These are phyloP conservation scores for Podarcis lilfordi DNA, from an alignment of 2,797 vertebrate species.

Conservation along the genomic window DNA sequence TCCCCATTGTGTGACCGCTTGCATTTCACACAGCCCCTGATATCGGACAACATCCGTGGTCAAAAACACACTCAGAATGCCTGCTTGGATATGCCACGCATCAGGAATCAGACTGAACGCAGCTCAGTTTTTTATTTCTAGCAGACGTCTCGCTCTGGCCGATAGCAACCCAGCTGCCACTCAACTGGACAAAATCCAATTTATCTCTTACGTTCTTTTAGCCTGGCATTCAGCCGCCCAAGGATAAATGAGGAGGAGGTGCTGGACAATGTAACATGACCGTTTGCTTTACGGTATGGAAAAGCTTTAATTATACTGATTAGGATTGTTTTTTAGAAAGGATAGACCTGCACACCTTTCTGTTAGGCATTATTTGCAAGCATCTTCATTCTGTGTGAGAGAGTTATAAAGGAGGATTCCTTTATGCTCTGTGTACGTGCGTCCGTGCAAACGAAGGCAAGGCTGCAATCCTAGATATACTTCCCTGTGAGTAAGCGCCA, in stretches of 20 bases:
- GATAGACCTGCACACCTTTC: neutral
- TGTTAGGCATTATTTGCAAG: neutral
- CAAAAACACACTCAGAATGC: neutral
- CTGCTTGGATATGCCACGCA: neutral
- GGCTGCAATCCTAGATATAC: neutral
- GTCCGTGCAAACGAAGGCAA: neutral
- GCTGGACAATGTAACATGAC: neutral
- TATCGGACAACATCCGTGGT: too few relatives aligned
- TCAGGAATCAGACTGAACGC: neutral
- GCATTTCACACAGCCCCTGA: neutral
- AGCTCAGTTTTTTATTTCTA: constrained; percentile 5
- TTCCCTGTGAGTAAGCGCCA: neutral
- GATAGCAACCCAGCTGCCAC: neutral
- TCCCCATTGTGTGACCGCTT: neutral
- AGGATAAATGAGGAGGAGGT: neutral
- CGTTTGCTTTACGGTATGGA: neutral
- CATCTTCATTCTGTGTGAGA: neutral
- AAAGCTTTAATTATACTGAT: neutral
- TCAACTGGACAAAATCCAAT: constrained; percentile 29
- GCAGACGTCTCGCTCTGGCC: neutral
- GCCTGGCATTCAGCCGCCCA: neutral
- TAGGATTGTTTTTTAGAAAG: neutral
- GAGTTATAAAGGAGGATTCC: neutral
- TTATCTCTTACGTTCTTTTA: fast-evolving
- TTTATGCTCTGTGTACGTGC: neutral